Evolutionary conservation across 2,888 invertebrate species (phyloP), one percentile per base, ranked within the genome.

Genomic region (Polylopha cassiicola): DNA sequence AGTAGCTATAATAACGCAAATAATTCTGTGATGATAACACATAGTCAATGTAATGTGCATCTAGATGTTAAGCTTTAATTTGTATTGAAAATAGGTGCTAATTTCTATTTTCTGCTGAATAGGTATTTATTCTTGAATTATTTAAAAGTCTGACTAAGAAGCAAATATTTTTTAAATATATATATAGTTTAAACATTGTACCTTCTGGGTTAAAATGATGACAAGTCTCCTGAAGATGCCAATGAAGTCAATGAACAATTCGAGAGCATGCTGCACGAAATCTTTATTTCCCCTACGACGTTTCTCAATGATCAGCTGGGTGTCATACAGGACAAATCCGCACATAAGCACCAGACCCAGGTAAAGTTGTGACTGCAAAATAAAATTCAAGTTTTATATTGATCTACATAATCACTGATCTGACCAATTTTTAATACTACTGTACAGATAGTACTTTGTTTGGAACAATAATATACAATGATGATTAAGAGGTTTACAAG

Each of bases 281-380:
- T 99, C 98, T 71, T 92, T 94, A 87, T 90, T 97, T 44, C 98
- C 98, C 78, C 89, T 88, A 48, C 95, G 90, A 54, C 92, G 90
- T 74, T 98, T 98, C 78, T 97, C 97, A 59, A 98, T 92, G 54
- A 98, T 98, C 51, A 95, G 85, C 82, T 98, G 98, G n/a, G 99
- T 99, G 77, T 99, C 99, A 65, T 95, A 99, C 48, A 99, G 87
- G 7, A 99, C 92, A 78, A 98, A 99, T 41, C 93, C 97, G 67
- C 97, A 97, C 94, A 98, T 96, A 26, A 97, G 87, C 53, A 92
- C 87, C 34, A 99, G 87, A 46, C 98, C 98, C 51, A 95, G 74
- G 73, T 98, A 98, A 34, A 98, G 84, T 63, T 97, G 93, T 45
- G 89, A 77, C 91, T 97, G 60, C 24, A 68, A 63, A 52, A 14